Percentiles rank a stretch among this genome's conserved stretches.
These are phyloP conservation scores for Rana temporaria DNA, from an alignment of 2,113 vertebrate genomes.

Conservation along the genomic window DNA sequence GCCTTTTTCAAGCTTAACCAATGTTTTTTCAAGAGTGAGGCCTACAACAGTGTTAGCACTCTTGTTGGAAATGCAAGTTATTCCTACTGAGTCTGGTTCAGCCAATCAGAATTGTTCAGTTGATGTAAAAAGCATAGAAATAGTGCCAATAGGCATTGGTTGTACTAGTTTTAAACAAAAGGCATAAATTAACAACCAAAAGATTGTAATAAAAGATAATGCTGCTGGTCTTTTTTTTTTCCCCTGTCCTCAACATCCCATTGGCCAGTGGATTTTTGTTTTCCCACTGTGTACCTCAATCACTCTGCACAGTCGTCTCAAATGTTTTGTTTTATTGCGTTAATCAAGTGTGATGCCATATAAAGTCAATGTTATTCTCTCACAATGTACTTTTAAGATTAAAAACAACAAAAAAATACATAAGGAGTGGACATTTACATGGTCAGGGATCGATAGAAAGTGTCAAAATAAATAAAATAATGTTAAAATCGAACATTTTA, in stretches of 20 bases:
- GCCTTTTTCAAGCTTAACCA: no score
- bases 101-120: no score
- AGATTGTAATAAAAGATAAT: constrained; percentile 1
- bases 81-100: no score
- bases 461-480: constrained; percentile 64
- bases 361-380: constrained; percentile 81
- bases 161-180: background rate
- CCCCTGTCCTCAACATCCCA: background rate
- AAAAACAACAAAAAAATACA: constrained; percentile 44
- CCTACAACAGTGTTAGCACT: no score
- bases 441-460: constrained; percentile 74
- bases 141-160: background rate
- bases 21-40: no score
- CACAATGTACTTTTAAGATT: constrained; percentile 71
- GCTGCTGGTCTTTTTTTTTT: constrained; percentile 31
- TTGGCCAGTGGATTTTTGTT: constrained; percentile 58
- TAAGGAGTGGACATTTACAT: constrained; percentile 76
- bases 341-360: constrained; percentile 89
- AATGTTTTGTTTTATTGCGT: constrained; percentile 75
- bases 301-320: constrained; percentile 88
- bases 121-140: no score
- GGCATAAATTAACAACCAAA: constrained; percentile 32
- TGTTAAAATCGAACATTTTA: constrained; percentile 67
- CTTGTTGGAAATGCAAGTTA: no score
- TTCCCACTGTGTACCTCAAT: constrained; percentile 92